A percentile compares a stretch with the other conserved stretches of the same genome.
Conservation (phyloP, 2,888 invertebrate genomes). For the Mycalesis mineus region DNA sequence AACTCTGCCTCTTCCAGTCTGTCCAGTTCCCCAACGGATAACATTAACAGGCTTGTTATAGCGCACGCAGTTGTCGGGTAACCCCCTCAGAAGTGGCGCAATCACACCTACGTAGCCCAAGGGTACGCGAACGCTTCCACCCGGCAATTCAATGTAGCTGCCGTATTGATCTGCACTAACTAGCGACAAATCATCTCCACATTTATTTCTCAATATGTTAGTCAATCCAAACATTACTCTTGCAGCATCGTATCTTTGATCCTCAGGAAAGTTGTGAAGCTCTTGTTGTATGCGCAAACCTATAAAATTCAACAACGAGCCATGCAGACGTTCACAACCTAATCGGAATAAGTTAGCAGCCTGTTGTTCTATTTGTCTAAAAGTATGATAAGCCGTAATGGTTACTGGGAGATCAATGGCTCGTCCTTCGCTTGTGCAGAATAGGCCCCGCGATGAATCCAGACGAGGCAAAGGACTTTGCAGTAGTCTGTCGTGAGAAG, state of each 20-base stretch:
- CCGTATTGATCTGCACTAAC: conserved; percentile 87
- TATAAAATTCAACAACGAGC: conserved; percentile 81
- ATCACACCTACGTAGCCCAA: conserved; percentile 83
- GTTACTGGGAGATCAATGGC: conserved; percentile 81
- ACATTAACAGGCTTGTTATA: conserved; percentile 84
- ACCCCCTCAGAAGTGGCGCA: conserved; percentile 81
- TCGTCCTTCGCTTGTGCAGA: conserved; percentile 84
- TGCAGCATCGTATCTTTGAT: conserved; percentile 83
- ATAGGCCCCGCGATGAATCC: conserved; percentile 78
- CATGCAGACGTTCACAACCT: conserved; percentile 80
- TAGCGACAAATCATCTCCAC: conserved; percentile 84
- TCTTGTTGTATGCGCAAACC: conserved; percentile 83
- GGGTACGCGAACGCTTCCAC: conserved; percentile 81
- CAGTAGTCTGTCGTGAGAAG: conserved; percentile 82
- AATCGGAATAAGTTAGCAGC: conserved; percentile 81
- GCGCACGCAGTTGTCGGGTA: conserved; percentile 80
- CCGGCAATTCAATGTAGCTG: conserved; percentile 82
- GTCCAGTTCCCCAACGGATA: conserved; percentile 81
- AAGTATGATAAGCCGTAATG: conserved; percentile 81
- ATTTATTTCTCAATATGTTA: conserved; percentile 79
- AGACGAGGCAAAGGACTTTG: conserved; percentile 76
- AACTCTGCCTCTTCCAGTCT: conserved; percentile 75
- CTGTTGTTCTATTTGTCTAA: conserved; percentile 82
- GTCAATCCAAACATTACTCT: conserved; percentile 83
- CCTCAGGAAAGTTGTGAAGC: conserved; percentile 82